Evolutionary conservation across 1,140 invertebrate genomes (phyloP).

Genomic region (Probaryconus sp.): DNA sequence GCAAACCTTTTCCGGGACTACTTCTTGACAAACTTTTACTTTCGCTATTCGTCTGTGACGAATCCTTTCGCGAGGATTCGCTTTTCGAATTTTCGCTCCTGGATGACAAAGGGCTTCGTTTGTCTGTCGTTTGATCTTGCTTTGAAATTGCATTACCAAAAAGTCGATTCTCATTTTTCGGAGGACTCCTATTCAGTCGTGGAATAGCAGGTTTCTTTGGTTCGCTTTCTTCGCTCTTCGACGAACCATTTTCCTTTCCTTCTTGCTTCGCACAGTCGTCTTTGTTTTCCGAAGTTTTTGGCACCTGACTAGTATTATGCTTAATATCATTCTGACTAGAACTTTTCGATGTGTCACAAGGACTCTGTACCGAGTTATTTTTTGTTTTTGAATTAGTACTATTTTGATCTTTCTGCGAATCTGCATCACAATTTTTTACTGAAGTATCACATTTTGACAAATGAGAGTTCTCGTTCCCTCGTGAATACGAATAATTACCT

Average conservation of each 20-base stretch:
- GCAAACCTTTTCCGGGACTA: conserved; percentile 62
- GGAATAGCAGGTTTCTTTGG: conserved; percentile 54
- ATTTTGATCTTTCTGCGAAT: conserved; percentile 42
- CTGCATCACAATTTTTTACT: conserved; percentile 27
- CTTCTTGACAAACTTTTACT: conserved; percentile 60
- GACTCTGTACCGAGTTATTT: conserved; percentile 31
- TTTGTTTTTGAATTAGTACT: conserved; percentile 44
- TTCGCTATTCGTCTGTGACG: conserved; percentile 46
- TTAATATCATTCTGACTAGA: conserved; percentile 37
- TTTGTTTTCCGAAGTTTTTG: conserved; percentile 39
- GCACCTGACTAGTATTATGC: conserved; percentile 31
- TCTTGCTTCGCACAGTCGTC: conserved; percentile 44
- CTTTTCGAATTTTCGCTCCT: conserved; percentile 49
- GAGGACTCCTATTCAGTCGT: conserved; percentile 42
- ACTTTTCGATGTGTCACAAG: conserved; percentile 35
- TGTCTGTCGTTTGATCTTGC: conserved; percentile 43
- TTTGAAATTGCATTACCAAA: conserved; percentile 50
- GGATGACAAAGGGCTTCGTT: conserved; percentile 52
- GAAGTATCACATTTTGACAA: conserved; percentile 56
- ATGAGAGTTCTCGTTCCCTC: conserved; percentile 57
- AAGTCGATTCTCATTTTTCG: conserved; percentile 59
- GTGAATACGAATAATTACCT: conserved; percentile 63
- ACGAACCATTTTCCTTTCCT: conserved; percentile 39
- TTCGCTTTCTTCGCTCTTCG: conserved; percentile 55
- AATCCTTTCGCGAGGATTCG: conserved; percentile 54